These are phyloP conservation scores for Glossophaga mutica DNA, from an alignment of 2,797 vertebrate species.

Conservation along the genomic window DNA sequence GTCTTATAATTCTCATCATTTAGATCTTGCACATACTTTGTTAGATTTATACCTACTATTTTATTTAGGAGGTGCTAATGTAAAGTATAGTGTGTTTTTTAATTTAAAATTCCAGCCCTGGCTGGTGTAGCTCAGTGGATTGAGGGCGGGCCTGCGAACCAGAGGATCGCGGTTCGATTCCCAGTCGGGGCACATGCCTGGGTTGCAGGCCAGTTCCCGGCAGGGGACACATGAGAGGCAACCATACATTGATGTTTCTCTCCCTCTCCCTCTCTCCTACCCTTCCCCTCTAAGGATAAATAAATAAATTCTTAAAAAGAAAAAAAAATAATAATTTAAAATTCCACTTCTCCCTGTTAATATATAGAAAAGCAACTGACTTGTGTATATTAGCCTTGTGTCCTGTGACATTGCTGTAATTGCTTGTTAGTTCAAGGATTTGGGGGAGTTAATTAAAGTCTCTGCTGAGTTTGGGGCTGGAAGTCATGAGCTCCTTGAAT, in stretches of 20 bases:
- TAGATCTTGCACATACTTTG: neutral
- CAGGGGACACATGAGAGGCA: too few species aligned
- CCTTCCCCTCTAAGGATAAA: too few species aligned
- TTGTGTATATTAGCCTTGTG: neutral
- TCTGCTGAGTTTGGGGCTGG: neutral
- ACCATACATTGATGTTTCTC: too few species aligned
- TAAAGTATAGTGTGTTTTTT: neutral
- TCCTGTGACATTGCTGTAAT: neutral
- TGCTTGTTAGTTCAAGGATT: neutral
- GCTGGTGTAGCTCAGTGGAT: too few species aligned
- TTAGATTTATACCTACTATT: neutral
- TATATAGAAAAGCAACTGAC: neutral
- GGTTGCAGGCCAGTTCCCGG: too few species aligned
- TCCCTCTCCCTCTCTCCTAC: too few species aligned
- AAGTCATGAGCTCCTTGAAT: neutral
- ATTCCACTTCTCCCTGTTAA: neutral
- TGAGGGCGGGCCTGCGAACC: too few species aligned
- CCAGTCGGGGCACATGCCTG: too few species aligned
- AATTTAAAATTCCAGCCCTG: neutral
- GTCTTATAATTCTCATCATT: neutral
- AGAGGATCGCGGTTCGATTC: too few species aligned
- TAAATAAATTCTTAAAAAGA: too few species aligned
- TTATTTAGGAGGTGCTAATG: neutral
- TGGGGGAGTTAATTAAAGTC: neutral
- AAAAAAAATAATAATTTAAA: too few species aligned